Evolutionary conservation across 2,888 invertebrate species (phyloP), one percentile per base, ranked within the genome.

Genomic region (Drosophila neutralis): DNA sequence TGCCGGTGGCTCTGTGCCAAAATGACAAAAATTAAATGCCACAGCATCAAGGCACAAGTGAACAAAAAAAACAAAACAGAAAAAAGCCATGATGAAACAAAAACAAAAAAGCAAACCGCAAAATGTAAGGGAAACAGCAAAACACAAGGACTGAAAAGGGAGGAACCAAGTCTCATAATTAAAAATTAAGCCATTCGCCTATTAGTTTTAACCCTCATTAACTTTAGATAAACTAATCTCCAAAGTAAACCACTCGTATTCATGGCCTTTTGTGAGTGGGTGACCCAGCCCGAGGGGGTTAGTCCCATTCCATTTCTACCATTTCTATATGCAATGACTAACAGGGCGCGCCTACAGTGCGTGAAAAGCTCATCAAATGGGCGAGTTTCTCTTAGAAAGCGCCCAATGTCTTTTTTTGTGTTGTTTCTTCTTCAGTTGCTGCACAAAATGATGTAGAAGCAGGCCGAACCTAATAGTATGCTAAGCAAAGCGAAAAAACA

Each of bases 181-280:
- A 87, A 87, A 87, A 87, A 90, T 87, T 89, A 89, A 90, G 86
- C 80, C 87, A 90, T 88, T 85, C 90, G 89, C 90, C 87, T 90
- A 88, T 88, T 88, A 88, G 87, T 88, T 88, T 90, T 88, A 88
- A 90, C 87, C 87, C 87, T 90, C 87, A 88, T 88, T 88, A 88
- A 90, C 87, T 90, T 90, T 88, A 87, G 87, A 87, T 88, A 90
- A 86, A 88, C 87, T 88, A 88, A 88, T 88, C 87, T 90, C 87
- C 89, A 90, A 86, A 89, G 87, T 88, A 88, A 88, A 88, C 87
- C 90, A 80, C 84, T 89, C 82, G 80, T 78, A 86, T 85, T 87
- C 85, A 87, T 76, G 73, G 71, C 68, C 75, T 53, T 80, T 80
- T 80, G 73, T 77, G 63, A 52, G 58, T 31, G 57, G 67, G 73